Evolutionary conservation across 64 coral and sea anemone species (phyloP).

Genomic region (Actinia tenebrosa): DNA sequence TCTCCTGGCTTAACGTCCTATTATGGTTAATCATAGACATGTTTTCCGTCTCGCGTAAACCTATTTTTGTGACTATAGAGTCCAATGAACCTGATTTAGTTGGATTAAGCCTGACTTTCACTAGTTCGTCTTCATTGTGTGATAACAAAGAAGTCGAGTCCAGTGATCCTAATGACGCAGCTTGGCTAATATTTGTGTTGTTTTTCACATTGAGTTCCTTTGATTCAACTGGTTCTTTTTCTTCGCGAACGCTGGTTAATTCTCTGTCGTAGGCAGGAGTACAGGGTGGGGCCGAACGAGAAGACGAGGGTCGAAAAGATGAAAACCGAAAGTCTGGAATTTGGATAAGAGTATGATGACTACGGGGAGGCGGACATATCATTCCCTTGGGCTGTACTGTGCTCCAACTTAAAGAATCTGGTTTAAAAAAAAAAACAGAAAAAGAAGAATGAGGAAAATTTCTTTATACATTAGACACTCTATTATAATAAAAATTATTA

Average conservation of each 20-base stretch:
- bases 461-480: no score
- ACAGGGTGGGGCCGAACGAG: slow-evolving; percentile 71
- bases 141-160: slow-evolving; percentile 48
- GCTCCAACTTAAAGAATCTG: slow-evolving; percentile 66
- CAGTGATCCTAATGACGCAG: slow-evolving; percentile 65
- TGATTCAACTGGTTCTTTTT: slow-evolving; percentile 1
- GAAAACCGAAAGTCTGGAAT: slow-evolving; percentile 56
- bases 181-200: background rate
- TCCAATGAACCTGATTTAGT: slow-evolving; percentile 15
- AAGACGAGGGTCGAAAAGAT: slow-evolving; percentile 55
- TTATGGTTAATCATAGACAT: slow-evolving; percentile 22
- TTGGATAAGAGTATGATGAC: slow-evolving; percentile 42
- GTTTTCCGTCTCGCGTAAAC: background rate
- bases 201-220: background rate
- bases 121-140: background rate
- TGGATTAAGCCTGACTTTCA: background rate
- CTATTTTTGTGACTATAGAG: slow-evolving; percentile 18
- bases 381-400: slow-evolving; percentile 45
- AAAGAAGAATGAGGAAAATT: background rate
- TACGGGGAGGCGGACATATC: slow-evolving; percentile 71
- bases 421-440: background rate
- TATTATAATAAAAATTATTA: no score
- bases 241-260: background rate
- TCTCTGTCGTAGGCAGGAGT: slow-evolving; percentile 43
- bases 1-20: background rate